A percentile compares a stretch with the other conserved stretches of the same genome.
phyloP scores from a whole-genome alignment of 2,797 vertebrate species.

The Heteromormyrus szaboi region DNA sequence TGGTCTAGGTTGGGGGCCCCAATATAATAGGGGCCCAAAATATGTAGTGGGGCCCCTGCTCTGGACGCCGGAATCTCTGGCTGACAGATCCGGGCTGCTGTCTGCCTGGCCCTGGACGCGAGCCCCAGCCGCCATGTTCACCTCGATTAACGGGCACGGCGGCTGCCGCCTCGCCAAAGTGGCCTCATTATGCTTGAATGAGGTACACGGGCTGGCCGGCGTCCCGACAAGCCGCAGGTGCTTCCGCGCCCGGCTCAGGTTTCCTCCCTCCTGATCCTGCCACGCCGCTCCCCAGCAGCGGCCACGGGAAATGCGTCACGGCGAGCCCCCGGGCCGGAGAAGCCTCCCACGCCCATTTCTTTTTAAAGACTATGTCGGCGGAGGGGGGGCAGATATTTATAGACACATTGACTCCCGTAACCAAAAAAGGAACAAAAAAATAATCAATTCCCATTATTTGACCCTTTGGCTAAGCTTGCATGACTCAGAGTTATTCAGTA shows the following conservation, averaged over 20 bases:
- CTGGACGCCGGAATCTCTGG: neutral
- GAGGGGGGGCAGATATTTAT: neutral
- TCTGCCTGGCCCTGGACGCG: neutral
- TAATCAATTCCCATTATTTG: neutral
- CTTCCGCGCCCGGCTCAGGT: conserved; percentile 26
- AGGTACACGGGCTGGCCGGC: conserved; percentile 44
- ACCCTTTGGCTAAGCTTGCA: neutral
- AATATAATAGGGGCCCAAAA: neutral
- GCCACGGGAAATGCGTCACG: neutral
- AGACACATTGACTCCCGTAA: neutral
- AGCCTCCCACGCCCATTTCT: neutral
- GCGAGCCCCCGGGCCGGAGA: neutral
- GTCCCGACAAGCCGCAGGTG: conserved; percentile 47
- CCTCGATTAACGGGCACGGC: conserved; percentile 29
- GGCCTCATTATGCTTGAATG: conserved; percentile 67
- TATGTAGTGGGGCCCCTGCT: neutral
- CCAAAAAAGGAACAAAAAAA: neutral
- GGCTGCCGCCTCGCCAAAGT: conserved; percentile 31
- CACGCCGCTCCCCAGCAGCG: neutral
- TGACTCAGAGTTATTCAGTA: neutral
- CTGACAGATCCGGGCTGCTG: neutral
- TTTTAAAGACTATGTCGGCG: neutral
- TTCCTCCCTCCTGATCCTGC: conserved; percentile 8
- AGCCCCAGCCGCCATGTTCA: neutral
- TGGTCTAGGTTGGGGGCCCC: neutral